Evolutionary conservation across 2,113 vertebrate genomes (phyloP).

Genomic region (Zootoca vivipara): DNA sequence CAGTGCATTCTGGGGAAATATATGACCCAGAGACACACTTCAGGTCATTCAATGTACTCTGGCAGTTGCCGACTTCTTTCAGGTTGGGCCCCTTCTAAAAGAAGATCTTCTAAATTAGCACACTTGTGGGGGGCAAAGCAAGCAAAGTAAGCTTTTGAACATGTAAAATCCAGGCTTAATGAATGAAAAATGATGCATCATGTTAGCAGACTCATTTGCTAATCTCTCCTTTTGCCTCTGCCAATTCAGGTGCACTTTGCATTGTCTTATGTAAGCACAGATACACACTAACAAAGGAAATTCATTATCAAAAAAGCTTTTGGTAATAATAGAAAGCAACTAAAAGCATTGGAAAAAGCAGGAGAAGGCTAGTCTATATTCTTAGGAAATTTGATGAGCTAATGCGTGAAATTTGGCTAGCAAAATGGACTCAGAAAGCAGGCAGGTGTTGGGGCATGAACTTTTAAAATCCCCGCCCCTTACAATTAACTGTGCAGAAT

Average conservation of each 20-base stretch:
- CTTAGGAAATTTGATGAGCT: neutral
- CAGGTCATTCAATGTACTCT: neutral
- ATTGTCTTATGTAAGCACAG: neutral
- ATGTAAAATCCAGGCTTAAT: constrained; percentile 12
- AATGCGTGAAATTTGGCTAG: neutral
- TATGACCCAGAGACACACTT: neutral
- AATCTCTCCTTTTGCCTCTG: neutral
- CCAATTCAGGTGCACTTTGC: neutral
- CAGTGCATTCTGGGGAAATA: neutral
- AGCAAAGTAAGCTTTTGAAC: neutral
- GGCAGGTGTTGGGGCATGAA: no score
- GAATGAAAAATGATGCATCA: neutral
- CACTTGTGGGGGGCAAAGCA: neutral
- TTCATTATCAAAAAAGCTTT: constrained; percentile 15
- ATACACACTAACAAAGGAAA: neutral
- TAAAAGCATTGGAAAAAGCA: neutral
- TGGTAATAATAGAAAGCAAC: neutral
- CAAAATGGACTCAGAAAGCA: neutral
- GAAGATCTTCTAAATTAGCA: constrained; percentile 6
- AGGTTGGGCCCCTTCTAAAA: neutral
- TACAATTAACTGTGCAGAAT: neutral
- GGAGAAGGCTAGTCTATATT: neutral
- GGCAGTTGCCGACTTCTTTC: neutral
- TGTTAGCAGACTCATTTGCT: neutral
- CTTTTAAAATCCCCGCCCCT: neutral